phyloP scores from a whole-genome alignment of 2,113 vertebrate genomes.

The Proterorhinus semilunaris region DNA sequence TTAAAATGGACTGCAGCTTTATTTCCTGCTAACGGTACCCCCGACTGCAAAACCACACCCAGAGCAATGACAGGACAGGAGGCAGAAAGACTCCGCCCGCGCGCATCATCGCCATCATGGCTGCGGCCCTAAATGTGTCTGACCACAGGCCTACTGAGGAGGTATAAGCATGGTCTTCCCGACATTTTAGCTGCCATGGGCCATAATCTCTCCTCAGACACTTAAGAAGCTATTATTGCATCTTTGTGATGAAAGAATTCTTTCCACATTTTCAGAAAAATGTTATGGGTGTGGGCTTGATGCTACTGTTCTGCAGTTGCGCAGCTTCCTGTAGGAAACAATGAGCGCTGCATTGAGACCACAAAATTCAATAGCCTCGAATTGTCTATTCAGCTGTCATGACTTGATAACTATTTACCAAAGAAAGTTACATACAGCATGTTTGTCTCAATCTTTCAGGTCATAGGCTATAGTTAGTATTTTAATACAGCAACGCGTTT shows the following conservation, averaged over 20 bases:
- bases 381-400: conserved; percentile 10
- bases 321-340: conserved; percentile 20
- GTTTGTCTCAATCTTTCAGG: neutral
- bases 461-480: too few species aligned
- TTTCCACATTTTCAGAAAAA: too few species aligned
- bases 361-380: neutral
- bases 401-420: neutral
- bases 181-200: too few species aligned
- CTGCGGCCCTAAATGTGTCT: conserved; percentile 7
- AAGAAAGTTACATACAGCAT: neutral
- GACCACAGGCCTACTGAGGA: neutral
- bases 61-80: conserved; percentile 73
- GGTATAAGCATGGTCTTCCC: neutral
- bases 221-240: too few species aligned
- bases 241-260: too few species aligned
- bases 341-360: conserved; percentile 6
- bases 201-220: too few species aligned
- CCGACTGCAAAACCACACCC: conserved; percentile 83
- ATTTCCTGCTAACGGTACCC: conserved; percentile 83
- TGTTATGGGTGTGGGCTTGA: conserved; percentile 2
- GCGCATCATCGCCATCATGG: conserved; percentile 51
- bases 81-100: conserved; percentile 67
- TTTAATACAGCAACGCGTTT: too few species aligned
- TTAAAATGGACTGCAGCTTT: conserved; percentile 52
- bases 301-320: conserved; percentile 5